Base-by-base conservation (phyloP, 2,888 invertebrate genomes). In the Megamerina dolium region DNA sequence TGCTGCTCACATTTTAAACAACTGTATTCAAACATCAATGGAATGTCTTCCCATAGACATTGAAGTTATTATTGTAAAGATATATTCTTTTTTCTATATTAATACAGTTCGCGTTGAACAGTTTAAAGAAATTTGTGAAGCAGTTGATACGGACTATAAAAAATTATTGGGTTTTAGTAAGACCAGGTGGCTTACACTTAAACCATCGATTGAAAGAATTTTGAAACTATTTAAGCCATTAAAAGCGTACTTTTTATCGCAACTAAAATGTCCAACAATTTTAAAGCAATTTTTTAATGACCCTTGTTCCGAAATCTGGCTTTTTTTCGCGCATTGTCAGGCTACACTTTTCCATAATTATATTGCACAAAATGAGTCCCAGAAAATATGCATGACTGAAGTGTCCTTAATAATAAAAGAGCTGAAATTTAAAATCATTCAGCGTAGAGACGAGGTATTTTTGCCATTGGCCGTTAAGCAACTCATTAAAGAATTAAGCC, bases 51-150 rank as follows among this genome's bases (percentile, higher is more conserved):
- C 46, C 18, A 27, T 51, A 27, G 46, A 49, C 36, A 33, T 49
- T 27, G 49, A 48, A 43, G 42, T 47, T 19, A 38, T 51, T 43
- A 32, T 51, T 30, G 39, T 46, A 6, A 49, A 49, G 19, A 49
- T 44, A 19, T 49, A 42, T 39, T 45, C 43, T 3, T 42, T 35
- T 16, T 48, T 48, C 39, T 47, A 48, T 35, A 48, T 45, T 27
- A 45, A 50, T 41, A 41, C 41, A 27, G 41, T 48, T 23, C 35
- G 41, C 20, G 36, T 48, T 26, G 41, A 46, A 44, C 16, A 40
- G 19, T 30, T 39, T 3, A 39, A 39, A 30, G 12, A 19, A 39
- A 39, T 32, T 20, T 39, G 39, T 21, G 32, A 39, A 20, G 19
- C 31, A 23, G 39, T 39, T 31, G 39, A 39, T 32, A 32, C 32